Evolutionary conservation across 1,140 invertebrate genomes (phyloP), one percentile per base, ranked within the genome.

Genomic region (Zaprionus nigranus): DNA sequence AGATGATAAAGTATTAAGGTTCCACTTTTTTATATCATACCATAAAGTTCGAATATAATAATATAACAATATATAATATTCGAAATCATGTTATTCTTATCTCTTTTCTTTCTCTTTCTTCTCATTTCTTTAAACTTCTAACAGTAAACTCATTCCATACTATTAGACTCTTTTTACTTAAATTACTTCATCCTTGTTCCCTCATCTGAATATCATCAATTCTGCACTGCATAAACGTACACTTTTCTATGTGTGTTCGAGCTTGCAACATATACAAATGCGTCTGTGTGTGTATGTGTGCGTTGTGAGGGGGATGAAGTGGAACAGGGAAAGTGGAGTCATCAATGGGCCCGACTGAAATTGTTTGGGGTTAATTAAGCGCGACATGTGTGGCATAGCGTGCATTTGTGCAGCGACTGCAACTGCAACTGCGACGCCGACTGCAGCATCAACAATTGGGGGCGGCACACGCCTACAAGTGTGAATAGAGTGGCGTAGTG

Each of bases 331-430:
- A 65, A 54, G 40, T 62, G 77, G 38, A 40, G 38, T 40, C 38
- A 15, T 7, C 40, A 17, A 46, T 6, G 40, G 40, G 40, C 6
- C 40, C 7, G n/a, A 46, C 79, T 76, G 81, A 82, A 85, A 90
- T 90, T 90, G 85, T 90, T 90, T 83, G 85, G 86, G 85, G 85
- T 90, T 90, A 90, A 90, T 90, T 90, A 90, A 90, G 88, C 85
- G 88, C 85, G 85, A 90, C 85, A 90, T 90, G 76, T 90, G 85
- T 90, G 85, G 85, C 85, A 90, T 88, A 75, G 85, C 79, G 66
- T 90, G 85, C 75, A 90, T 90, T 81, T 84, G 81, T 79, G 69
- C 60, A 63, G 77, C 61, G 58, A 69, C 72, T 63, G 60, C 22
- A 56, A 59, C 30, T 40, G 12, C 46, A 38, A 64, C 43, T 54